phyloP scores from a whole-genome alignment of 2,113 vertebrate species.

The Macroglossus sobrinus region DNA sequence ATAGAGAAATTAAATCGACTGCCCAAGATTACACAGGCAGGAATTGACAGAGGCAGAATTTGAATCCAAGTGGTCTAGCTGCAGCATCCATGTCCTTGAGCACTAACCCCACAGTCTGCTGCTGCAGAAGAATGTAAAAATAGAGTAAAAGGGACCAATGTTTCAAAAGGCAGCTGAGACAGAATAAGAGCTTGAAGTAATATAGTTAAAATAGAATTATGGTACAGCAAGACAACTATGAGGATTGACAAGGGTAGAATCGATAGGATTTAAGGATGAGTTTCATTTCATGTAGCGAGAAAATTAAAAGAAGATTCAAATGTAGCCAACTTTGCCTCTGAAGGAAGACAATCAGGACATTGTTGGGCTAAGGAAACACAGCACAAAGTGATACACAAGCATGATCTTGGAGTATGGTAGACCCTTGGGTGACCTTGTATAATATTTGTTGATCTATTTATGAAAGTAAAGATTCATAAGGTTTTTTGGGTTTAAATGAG shows the following conservation, averaged over 20 bases:
- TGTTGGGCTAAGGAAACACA: neutral
- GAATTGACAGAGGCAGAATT: neutral
- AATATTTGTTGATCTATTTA: neutral
- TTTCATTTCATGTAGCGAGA: neutral
- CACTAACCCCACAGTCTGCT: neutral
- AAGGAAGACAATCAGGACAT: neutral
- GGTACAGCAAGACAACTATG: neutral
- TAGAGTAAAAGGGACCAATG: rapidly evolving
- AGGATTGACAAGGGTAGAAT: neutral
- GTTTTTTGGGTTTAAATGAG: neutral
- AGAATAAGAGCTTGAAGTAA: neutral
- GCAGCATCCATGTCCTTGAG: neutral
- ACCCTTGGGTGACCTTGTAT: neutral
- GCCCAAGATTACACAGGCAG: neutral
- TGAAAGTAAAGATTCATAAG: neutral
- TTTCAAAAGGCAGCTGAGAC: neutral
- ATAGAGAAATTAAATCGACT: neutral
- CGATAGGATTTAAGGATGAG: neutral
- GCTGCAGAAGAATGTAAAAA: neutral
- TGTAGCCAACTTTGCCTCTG: neutral
- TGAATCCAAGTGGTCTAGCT: neutral
- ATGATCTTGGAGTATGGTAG: neutral
- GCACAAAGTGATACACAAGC: neutral
- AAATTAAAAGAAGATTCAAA: neutral
- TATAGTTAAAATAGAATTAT: neutral